Evolutionary conservation across 2,113 vertebrate genomes (phyloP).

Genomic region (Hystrix cristata): DNA sequence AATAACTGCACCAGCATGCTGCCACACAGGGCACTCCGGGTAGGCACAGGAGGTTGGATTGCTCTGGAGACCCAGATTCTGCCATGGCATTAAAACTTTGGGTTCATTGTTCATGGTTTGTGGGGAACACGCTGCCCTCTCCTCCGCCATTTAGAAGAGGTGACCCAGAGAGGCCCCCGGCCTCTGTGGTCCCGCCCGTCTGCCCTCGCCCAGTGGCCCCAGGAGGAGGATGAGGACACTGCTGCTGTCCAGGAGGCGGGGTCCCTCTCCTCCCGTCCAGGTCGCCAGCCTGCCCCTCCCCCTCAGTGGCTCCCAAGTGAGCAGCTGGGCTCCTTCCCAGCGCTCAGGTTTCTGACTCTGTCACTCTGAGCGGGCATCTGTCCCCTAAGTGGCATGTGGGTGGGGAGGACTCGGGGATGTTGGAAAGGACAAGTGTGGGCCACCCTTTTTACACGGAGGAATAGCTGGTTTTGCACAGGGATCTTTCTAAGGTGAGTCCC

Average conservation of each 20-base stretch:
- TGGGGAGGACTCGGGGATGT: background rate
- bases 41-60: background rate
- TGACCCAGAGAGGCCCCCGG: background rate
- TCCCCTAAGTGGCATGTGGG: slow-evolving; percentile 1
- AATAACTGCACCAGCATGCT: background rate
- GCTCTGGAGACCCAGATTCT: slow-evolving; percentile 54
- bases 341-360: slow-evolving; percentile 41
- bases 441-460: background rate
- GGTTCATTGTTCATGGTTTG: slow-evolving; percentile 70
- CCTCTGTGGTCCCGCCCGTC: background rate
- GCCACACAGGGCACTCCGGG: background rate
- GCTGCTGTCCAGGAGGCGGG: background rate
- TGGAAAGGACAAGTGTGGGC: background rate
- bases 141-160: slow-evolving; percentile 54
- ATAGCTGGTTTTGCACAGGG: background rate
- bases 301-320: slow-evolving; percentile 61
- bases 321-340: slow-evolving; percentile 71
- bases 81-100: slow-evolving; percentile 61
- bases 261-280: background rate
- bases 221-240: background rate
- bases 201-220: background rate
- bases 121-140: slow-evolving; percentile 48
- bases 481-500: background rate
- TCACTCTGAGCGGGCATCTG: slow-evolving; percentile 15
- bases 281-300: background rate